phyloP scores from a whole-genome alignment of 2,113 vertebrate genomes.

The Lycaon pictus region DNA sequence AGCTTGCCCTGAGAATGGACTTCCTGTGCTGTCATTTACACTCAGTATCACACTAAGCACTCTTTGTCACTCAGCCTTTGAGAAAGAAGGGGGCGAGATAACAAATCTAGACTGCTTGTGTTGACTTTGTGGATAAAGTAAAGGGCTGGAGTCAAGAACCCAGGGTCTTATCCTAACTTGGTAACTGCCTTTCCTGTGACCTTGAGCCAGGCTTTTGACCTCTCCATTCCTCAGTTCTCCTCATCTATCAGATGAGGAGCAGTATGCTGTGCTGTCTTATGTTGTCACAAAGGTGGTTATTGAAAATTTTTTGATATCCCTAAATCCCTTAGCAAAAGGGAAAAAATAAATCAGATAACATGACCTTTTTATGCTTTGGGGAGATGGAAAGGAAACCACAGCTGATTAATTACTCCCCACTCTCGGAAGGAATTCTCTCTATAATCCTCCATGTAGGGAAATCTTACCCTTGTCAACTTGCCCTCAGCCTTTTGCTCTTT shows the following conservation, averaged over 20 bases:
- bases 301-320: background rate
- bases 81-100: conserved; percentile 78
- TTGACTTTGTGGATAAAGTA: conserved; percentile 82
- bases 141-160: conserved; percentile 78
- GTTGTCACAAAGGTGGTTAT: conserved; percentile 38
- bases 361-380: background rate
- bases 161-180: conserved; percentile 67
- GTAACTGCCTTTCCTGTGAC: conserved; percentile 69
- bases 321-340: conserved; percentile 13
- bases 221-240: background rate
- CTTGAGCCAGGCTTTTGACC: conserved; percentile 57
- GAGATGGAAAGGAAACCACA: background rate
- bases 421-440: conserved; percentile 26
- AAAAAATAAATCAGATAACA: background rate
- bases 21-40: conserved; percentile 81
- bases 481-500: background rate
- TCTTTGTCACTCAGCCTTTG: conserved; percentile 80
- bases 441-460: background rate
- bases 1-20: conserved; percentile 78
- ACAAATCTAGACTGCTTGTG: conserved; percentile 79
- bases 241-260: background rate
- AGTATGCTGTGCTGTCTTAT: background rate
- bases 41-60: conserved; percentile 75
- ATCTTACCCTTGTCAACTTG: background rate
- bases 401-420: background rate